These are phyloP conservation scores for Phyllostomus discolor DNA, from an alignment of 2,113 vertebrate species.

Conservation along the genomic window DNA sequence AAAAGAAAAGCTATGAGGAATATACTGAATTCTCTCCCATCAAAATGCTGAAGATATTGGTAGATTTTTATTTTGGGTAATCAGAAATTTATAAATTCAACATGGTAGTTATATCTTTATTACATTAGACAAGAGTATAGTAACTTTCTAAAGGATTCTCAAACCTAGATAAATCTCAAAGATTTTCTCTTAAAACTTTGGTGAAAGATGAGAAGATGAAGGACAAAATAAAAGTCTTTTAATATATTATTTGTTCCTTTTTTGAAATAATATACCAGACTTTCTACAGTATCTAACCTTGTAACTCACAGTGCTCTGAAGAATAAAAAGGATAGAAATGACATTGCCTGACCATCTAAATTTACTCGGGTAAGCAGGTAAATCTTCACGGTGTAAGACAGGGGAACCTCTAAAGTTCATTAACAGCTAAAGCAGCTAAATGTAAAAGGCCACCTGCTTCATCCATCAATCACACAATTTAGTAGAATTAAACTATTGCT, in stretches of 20 bases:
- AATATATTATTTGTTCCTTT: background rate
- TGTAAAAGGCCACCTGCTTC: constrained; percentile 28
- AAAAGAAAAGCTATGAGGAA: background rate
- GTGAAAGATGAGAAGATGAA: constrained; percentile 46
- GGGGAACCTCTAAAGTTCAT: background rate
- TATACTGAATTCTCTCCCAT: background rate
- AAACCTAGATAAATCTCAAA: constrained; percentile 9
- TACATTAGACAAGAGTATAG: background rate
- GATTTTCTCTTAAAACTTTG: constrained; percentile 39
- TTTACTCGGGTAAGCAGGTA: background rate
- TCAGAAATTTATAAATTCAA: constrained; percentile 22
- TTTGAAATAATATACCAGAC: background rate
- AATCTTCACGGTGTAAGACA: background rate
- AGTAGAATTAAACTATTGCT: constrained; percentile 61
- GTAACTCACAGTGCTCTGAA: background rate
- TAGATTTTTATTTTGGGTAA: background rate
- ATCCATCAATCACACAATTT: constrained; percentile 18
- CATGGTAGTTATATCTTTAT: background rate
- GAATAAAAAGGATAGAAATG: constrained; percentile 29
- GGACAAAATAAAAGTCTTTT: background rate
- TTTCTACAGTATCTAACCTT: background rate
- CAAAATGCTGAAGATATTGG: background rate
- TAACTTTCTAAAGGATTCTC: background rate
- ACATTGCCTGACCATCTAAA: background rate
- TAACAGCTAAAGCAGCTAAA: constrained; percentile 41